Base-by-base conservation (phyloP, 2,888 invertebrate species). In the Villa cingulata region DNA sequence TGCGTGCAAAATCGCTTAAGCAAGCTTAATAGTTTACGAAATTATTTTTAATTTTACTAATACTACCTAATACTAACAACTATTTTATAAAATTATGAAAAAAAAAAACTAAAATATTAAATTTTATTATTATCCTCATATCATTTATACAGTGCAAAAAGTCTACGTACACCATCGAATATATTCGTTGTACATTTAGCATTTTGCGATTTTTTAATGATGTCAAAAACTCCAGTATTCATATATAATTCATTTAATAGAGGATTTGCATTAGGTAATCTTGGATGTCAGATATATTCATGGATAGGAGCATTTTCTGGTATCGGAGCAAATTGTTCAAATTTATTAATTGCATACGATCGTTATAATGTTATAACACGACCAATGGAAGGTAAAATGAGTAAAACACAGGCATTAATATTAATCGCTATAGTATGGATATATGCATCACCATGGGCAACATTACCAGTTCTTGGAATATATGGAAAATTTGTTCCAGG, bases 401-500 rank as follows among this genome's bases (percentile, higher is more conserved):
- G 86, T 0, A 75, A 76, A 43, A 82, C 83, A n/a, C 87, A 88
- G 67, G 87, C 85, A 1, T 63, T 87, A 41, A 62, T 86, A 39
- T 80, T 89, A 74, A 77, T 87, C 16, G 63, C 78, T 0, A 70
- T 80, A 43, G 75, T 86, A 50, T 89, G 88, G 81, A 61, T 76
- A 36, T 89, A 87, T 62, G 75, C 81, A 0, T 73, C 83, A n/a
- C 89, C 89, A 0, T 89, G 87, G 82, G 80, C 80, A 1, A 64
- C 86, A 34, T 70, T 90, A 59, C 91, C 91, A 1, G 69, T 83
- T 9, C 74, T 86, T 47, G 83, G 85, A 62, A 76, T 87, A 36
- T 92, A 89, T 89, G 86, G 88, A n/a, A 71, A 85, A 62, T 89
- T 75, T 63, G 86, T 83, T 38, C 88, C 89, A 64, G 86, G 64